Percentiles rank a stretch among this genome's conserved stretches.
Evolutionary conservation across 2,113 vertebrate genomes (phyloP).

Genomic region (Centropristis striata): DNA sequence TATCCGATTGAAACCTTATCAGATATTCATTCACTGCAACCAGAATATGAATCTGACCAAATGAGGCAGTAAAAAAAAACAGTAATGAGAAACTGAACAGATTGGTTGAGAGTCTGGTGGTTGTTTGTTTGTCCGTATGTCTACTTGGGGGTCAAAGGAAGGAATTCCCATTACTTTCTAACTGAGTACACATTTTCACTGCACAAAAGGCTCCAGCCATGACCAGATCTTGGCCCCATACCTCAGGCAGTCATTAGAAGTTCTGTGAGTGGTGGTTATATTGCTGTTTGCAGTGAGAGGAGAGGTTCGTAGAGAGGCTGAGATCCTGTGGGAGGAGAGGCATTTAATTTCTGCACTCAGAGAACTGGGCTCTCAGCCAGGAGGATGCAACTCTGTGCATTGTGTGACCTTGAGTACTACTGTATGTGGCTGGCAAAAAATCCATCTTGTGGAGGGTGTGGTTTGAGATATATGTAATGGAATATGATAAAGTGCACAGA

Average conservation of each 20-base stretch:
- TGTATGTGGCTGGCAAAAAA: conserved; percentile 26
- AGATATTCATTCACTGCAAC: conserved; percentile 14
- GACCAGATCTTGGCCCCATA: conserved; percentile 19
- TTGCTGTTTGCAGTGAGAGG: conserved; percentile 47
- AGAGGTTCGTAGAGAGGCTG: conserved; percentile 33
- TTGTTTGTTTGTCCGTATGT: conserved; percentile 40
- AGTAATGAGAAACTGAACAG: conserved; percentile 21
- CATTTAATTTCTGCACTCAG: conserved; percentile 41
- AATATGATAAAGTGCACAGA: background rate
- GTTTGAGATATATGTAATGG: conserved; percentile 11
- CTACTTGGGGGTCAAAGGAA: conserved; percentile 27
- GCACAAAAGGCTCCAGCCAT: conserved; percentile 23
- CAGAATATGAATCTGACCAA: conserved; percentile 26
- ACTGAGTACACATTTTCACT: conserved; percentile 3
- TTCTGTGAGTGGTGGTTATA: conserved; percentile 36
- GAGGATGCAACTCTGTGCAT: conserved; percentile 37
- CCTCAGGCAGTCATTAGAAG: conserved; percentile 44
- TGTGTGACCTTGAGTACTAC: conserved; percentile 58
- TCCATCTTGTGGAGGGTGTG: background rate
- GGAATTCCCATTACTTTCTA: conserved; percentile 13
- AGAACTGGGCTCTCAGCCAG: conserved; percentile 50
- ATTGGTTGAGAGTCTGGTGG: conserved; percentile 24
- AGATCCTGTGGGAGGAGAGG: conserved; percentile 41
- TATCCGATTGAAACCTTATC: conserved; percentile 26
- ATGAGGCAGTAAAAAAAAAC: conserved; percentile 9